Conservation (phyloP, 2,888 invertebrate species). For the Ephialtes manifestator region DNA sequence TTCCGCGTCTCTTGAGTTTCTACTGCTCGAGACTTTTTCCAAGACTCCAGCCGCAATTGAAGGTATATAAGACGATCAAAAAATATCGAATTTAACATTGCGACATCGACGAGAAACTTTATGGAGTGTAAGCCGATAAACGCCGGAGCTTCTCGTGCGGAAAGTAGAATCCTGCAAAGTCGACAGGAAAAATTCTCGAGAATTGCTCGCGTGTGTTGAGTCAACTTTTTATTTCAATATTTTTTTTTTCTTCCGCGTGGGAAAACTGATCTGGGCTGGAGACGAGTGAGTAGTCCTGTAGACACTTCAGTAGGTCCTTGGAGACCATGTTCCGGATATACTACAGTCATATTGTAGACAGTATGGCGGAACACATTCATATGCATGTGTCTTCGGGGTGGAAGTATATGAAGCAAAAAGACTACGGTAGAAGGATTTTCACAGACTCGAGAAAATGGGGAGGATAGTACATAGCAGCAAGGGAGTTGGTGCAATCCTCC, state of each 20-base stretch:
- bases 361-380: background rate
- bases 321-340: conserved; percentile 36
- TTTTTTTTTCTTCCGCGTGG: conserved; percentile 14
- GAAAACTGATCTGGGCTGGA: background rate
- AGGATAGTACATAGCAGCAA: background rate
- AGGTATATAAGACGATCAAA: conserved; percentile 22
- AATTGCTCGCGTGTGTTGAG: conserved; percentile 37
- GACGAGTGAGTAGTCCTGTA: conserved; percentile 15
- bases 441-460: conserved; percentile 13
- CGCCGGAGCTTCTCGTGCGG: conserved; percentile 44
- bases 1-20: background rate
- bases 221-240: conserved; percentile 9
- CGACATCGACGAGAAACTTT: conserved; percentile 60
- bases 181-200: conserved; percentile 48
- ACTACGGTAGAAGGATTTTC: conserved; percentile 17
- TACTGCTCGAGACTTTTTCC: background rate
- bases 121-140: conserved; percentile 67
- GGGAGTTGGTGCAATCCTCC: background rate
- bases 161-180: conserved; percentile 55
- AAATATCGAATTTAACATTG: conserved; percentile 44
- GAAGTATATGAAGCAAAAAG: conserved; percentile 32
- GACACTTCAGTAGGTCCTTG: conserved; percentile 39
- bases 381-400: background rate
- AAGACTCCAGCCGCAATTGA: background rate
- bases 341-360: background rate